A percentile compares a stretch with the other conserved stretches of the same genome.
These are phyloP conservation scores for Rhodinocichla rosea DNA, from an alignment of 2,113 vertebrate genomes.

Conservation along the genomic window DNA sequence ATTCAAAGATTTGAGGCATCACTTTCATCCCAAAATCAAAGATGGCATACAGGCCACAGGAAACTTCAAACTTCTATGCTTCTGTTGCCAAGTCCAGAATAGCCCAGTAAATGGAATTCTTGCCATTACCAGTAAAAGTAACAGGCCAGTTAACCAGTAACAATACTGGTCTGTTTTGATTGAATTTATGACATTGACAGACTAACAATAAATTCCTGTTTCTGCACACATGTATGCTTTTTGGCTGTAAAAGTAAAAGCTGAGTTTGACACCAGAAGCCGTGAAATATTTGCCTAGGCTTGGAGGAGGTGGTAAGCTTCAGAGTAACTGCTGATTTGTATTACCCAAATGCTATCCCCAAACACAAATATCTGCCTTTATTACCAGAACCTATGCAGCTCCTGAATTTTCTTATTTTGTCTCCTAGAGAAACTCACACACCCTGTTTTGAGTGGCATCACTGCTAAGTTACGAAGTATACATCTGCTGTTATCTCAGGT, in stretches of 20 bases:
- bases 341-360: background rate
- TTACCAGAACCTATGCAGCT: background rate
- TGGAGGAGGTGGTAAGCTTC: background rate
- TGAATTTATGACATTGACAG: background rate
- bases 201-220: background rate
- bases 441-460: background rate
- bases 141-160: background rate
- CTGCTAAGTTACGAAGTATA: background rate
- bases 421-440: background rate
- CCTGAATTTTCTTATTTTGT: background rate
- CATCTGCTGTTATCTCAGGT: background rate
- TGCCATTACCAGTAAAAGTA: background rate
- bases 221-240: background rate
- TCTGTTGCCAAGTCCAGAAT: background rate
- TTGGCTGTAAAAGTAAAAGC: background rate
- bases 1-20: background rate
- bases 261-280: background rate
- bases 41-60: background rate
- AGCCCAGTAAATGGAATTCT: background rate
- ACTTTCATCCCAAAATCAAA: background rate
- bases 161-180: background rate
- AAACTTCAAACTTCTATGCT: background rate
- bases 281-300: background rate
- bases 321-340: background rate
- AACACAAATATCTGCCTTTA: background rate